Evolutionary conservation across 2,113 vertebrate species (phyloP).

Genomic region (Hypanus sabinus): DNA sequence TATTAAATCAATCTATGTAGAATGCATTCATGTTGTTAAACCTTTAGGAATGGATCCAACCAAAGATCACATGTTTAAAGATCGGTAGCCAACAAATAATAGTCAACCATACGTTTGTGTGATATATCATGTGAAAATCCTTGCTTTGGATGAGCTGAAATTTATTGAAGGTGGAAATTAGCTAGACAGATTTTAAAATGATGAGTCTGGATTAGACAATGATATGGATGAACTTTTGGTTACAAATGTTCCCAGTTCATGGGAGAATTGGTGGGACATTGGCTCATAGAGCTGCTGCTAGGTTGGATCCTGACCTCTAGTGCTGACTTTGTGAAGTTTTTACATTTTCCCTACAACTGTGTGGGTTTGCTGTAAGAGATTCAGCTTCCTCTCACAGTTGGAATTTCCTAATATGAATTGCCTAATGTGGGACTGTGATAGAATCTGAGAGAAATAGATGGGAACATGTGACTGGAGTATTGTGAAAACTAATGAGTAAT

Average conservation of each 20-base stretch:
- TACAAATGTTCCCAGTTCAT: too few relatives aligned
- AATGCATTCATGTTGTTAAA: background rate
- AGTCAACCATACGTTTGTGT: background rate
- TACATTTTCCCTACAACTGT: too few relatives aligned
- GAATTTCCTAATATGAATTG: too few relatives aligned
- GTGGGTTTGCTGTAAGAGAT: too few relatives aligned
- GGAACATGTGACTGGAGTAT: too few relatives aligned
- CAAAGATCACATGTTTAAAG: background rate
- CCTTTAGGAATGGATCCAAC: background rate
- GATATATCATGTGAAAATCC: background rate
- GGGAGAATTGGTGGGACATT: background rate
- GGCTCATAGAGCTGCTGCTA: too few relatives aligned
- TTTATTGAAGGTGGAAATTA: background rate
- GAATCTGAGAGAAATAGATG: too few relatives aligned
- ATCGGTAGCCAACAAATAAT: background rate
- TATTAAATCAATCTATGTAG: background rate
- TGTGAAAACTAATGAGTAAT: too few relatives aligned
- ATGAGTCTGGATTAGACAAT: background rate
- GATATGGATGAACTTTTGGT: background rate
- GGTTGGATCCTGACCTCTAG: too few relatives aligned
- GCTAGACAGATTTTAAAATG: background rate
- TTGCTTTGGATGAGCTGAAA: background rate
- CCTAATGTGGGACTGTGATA: too few relatives aligned
- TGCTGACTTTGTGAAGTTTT: too few relatives aligned
- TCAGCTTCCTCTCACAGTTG: too few relatives aligned